These are phyloP conservation scores for Sarcophaga caerulescens DNA, from an alignment of 2,888 invertebrate genomes.

Conservation along the genomic window DNA sequence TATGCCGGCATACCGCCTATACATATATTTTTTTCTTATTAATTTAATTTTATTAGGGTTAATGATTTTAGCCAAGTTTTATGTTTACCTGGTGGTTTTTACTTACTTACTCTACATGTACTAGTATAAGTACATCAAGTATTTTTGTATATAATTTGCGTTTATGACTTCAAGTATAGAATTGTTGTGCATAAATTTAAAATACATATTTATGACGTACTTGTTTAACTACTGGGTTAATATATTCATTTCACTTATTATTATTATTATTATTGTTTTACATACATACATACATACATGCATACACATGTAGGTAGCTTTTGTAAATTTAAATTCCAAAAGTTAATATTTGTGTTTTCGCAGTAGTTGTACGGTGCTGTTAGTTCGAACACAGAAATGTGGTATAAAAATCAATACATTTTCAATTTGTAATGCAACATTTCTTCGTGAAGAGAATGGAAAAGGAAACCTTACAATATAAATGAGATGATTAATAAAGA, in stretches of 20 bases:
- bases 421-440: slow-evolving; percentile 29
- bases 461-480: slow-evolving; percentile 48
- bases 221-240: slow-evolving; percentile 24
- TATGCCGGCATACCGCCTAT: too few species aligned
- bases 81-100: too few species aligned
- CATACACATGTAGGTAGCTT: background rate
- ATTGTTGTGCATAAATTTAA: background rate
- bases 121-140: too few species aligned
- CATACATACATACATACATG: too few species aligned
- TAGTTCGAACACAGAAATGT: background rate
- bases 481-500: slow-evolving; percentile 13
- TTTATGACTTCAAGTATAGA: too few species aligned
- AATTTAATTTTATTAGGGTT: too few species aligned
- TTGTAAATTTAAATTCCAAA: slow-evolving; percentile 29
- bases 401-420: slow-evolving; percentile 44
- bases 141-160: too few species aligned
- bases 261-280: slow-evolving; percentile 17
- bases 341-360: slow-evolving; percentile 20
- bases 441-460: slow-evolving; percentile 1
- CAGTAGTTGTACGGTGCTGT: background rate
- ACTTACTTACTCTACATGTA: too few species aligned
- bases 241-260: slow-evolving; percentile 24
- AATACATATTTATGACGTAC: slow-evolving; percentile 18
- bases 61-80: too few species aligned
- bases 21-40: too few species aligned